Conservation (phyloP, 1,140 invertebrate species). For the Dinoponera quadriceps region DNA sequence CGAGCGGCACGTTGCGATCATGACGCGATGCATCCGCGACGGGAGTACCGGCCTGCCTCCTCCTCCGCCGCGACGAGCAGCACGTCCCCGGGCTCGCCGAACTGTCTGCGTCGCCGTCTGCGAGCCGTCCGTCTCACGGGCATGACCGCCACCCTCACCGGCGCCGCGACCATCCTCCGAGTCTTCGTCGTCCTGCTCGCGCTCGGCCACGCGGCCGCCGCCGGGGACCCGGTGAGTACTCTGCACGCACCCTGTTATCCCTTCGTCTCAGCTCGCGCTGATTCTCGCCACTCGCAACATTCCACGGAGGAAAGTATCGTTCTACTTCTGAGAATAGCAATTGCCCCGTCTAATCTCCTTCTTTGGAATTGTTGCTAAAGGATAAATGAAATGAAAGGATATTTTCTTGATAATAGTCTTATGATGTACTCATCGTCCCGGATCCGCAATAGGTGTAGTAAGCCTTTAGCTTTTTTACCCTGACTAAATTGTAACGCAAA, state of each 20-base stretch:
- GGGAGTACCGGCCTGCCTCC: conserved; percentile 58
- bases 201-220: conserved; percentile 21
- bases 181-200: conserved; percentile 58
- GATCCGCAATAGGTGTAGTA: too few species aligned
- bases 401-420: too few species aligned
- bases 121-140: conserved; percentile 49
- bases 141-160: conserved; percentile 51
- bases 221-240: conserved; percentile 51
- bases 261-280: too few species aligned
- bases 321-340: too few species aligned
- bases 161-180: conserved; percentile 37
- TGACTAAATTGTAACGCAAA: too few species aligned
- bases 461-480: too few species aligned
- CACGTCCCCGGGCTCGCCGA: conserved; percentile 67
- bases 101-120: conserved; percentile 66
- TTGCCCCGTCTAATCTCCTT: too few species aligned
- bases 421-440: too few species aligned
- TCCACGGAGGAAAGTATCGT: too few species aligned
- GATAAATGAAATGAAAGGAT: too few species aligned
- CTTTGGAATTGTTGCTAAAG: too few species aligned
- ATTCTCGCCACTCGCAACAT: too few species aligned
- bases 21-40: conserved; percentile 74
- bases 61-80: conserved; percentile 53
- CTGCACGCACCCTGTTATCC: neutral
- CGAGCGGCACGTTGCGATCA: conserved; percentile 72